Percentiles rank a stretch among this genome's conserved stretches.
phyloP scores from a whole-genome alignment of 2,888 invertebrate species.

The Drosophila parthenogenetica region DNA sequence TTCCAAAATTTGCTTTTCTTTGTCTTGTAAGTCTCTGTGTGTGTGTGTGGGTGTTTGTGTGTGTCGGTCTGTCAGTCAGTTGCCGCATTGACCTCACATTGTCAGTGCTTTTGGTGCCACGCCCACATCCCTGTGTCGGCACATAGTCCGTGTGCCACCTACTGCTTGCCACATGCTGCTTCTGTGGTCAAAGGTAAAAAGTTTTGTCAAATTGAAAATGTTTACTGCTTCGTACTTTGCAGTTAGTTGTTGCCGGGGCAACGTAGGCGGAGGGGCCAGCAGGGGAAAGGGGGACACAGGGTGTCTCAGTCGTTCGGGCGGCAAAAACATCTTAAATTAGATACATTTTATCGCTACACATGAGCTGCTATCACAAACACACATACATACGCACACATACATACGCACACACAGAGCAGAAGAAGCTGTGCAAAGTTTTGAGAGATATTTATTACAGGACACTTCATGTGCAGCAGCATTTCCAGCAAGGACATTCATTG shows the following conservation, averaged over 20 bases:
- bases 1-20: conserved; percentile 64
- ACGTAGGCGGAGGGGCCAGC: neutral
- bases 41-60: conserved; percentile 14
- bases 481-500: conserved; percentile 42
- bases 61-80: conserved; percentile 56
- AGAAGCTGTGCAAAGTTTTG: conserved; percentile 63
- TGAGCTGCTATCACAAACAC: conserved; percentile 46
- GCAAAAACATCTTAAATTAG: conserved; percentile 80
- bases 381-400: conserved; percentile 12
- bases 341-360: conserved; percentile 79
- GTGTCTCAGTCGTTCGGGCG: conserved; percentile 60
- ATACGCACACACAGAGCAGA: conserved; percentile 29
- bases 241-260: conserved; percentile 36
- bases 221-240: conserved; percentile 72
- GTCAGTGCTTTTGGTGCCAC: conserved; percentile 47
- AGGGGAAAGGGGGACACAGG: conserved; percentile 10
- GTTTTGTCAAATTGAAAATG: conserved; percentile 80
- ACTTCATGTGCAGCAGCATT: conserved; percentile 63
- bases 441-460: conserved; percentile 77
- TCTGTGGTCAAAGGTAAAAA: conserved; percentile 81
- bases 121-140: conserved; percentile 5
- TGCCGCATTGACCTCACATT: conserved; percentile 79
- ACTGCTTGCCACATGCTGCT: conserved; percentile 28
- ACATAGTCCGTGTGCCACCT: conserved; percentile 17
- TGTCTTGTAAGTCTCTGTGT: neutral